phyloP scores from a whole-genome alignment of 2,888 invertebrate genomes.

The Antitype chi region DNA sequence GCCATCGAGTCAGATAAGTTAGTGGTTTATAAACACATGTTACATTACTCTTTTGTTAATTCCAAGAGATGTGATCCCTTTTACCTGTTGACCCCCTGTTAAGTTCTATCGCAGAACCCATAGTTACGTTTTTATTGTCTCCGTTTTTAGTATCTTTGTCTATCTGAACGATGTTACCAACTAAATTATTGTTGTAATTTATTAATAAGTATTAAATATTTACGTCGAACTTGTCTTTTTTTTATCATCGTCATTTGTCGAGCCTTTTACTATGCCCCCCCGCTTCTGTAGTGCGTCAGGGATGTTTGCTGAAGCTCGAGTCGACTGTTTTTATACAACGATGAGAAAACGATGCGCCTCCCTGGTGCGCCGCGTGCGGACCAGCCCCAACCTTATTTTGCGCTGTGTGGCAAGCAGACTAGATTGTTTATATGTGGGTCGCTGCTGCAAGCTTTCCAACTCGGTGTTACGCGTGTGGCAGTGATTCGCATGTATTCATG shows the following conservation, averaged over 20 bases:
- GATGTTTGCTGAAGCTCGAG: no score
- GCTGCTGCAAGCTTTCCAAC: no score
- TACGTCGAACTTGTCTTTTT: neutral
- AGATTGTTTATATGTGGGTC: no score
- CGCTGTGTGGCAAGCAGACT: no score
- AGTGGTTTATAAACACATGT: neutral
- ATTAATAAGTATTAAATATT: constrained; percentile 14
- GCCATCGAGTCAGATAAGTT: neutral
- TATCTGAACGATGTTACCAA: constrained; percentile 16
- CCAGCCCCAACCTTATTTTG: no score
- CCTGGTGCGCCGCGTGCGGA: no score
- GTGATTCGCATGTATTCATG: no score
- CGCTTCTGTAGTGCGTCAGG: no score
- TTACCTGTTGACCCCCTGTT: neutral
- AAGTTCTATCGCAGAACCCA: neutral
- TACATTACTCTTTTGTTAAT: neutral
- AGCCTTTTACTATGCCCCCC: neutral
- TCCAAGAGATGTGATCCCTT: neutral
- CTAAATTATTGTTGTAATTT: constrained; percentile 51
- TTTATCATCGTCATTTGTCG: no score
- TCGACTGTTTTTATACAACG: no score
- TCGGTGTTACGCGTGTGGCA: no score
- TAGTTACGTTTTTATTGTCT: neutral
- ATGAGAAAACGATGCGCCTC: no score
- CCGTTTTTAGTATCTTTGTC: neutral